A percentile compares a stretch with the other conserved stretches of the same genome.
phyloP scores from a whole-genome alignment of 2,888 invertebrate species.

The Noctua janthina region DNA sequence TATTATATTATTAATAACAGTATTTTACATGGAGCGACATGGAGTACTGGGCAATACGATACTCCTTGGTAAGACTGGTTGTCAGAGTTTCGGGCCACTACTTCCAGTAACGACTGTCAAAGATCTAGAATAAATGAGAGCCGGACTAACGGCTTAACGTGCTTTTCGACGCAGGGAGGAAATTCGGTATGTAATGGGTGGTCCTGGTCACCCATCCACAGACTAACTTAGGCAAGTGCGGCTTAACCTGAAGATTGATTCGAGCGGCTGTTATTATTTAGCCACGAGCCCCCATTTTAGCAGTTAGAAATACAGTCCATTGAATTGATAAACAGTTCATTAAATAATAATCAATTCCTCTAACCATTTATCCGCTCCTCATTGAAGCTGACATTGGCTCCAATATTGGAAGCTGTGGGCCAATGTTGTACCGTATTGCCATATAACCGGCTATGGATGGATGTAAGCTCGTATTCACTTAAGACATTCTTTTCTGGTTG shows the following conservation, averaged over 20 bases:
- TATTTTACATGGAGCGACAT: not conserved
- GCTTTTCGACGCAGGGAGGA: not conserved
- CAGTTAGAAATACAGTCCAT: too few relatives aligned
- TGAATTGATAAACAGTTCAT: too few relatives aligned
- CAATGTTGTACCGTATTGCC: not conserved
- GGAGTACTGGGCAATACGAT: not conserved
- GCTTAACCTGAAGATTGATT: not conserved
- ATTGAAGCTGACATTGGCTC: not conserved
- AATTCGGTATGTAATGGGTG: not conserved
- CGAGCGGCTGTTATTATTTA: not conserved
- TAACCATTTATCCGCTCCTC: not conserved
- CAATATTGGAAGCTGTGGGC: not conserved
- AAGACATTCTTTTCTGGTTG: slow-evolving; percentile 5
- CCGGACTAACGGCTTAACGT: not conserved
- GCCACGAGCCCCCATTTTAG: not conserved
- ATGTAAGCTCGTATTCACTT: slow-evolving; percentile 2
- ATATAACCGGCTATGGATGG: not conserved
- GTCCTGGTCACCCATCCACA: not conserved
- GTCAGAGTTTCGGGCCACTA: not conserved
- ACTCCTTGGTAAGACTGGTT: not conserved
- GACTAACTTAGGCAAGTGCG: too few relatives aligned
- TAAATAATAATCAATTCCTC: too few relatives aligned
- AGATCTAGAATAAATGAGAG: not conserved
- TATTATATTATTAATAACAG: too few relatives aligned
- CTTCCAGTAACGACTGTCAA: not conserved